These are phyloP conservation scores for Hirudinaria manillensis DNA, from an alignment of 2,888 invertebrate genomes.

Conservation along the genomic window DNA sequence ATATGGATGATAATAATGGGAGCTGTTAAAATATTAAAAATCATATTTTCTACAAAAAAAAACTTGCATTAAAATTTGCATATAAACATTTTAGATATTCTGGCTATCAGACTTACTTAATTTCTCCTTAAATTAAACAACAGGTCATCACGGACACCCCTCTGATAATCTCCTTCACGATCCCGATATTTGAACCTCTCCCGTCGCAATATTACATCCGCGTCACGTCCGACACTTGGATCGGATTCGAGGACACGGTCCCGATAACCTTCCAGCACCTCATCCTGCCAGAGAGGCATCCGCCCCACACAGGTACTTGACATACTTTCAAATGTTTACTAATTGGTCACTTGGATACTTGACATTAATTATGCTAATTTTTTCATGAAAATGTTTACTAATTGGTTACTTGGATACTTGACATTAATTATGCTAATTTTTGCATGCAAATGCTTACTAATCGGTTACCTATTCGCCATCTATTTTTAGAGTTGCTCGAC, in stretches of 20 bases:
- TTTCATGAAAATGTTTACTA: background rate
- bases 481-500: slow-evolving; percentile 69
- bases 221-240: slow-evolving; percentile 79
- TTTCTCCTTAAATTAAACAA: background rate
- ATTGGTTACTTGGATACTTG: background rate
- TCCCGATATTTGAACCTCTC: slow-evolving; percentile 77
- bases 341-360: background rate
- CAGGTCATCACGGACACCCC: slow-evolving; percentile 67
- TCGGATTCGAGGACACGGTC: slow-evolving; percentile 60
- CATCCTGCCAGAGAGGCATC: slow-evolving; percentile 82
- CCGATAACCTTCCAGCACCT: slow-evolving; percentile 71
- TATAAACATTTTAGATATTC: background rate
- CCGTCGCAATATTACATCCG: slow-evolving; percentile 85
- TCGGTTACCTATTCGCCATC: background rate
- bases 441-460: background rate
- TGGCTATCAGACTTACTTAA: too few relatives aligned
- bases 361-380: slow-evolving; percentile 9
- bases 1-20: background rate
- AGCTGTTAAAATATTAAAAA: background rate
- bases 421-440: slow-evolving; percentile 12
- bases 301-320: slow-evolving; percentile 74
- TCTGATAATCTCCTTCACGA: slow-evolving; percentile 84
- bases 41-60: background rate
- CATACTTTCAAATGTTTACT: background rate
- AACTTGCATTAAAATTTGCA: background rate